Conservation (phyloP, 2,888 invertebrate species). For the Azorinus chamasolen region DNA sequence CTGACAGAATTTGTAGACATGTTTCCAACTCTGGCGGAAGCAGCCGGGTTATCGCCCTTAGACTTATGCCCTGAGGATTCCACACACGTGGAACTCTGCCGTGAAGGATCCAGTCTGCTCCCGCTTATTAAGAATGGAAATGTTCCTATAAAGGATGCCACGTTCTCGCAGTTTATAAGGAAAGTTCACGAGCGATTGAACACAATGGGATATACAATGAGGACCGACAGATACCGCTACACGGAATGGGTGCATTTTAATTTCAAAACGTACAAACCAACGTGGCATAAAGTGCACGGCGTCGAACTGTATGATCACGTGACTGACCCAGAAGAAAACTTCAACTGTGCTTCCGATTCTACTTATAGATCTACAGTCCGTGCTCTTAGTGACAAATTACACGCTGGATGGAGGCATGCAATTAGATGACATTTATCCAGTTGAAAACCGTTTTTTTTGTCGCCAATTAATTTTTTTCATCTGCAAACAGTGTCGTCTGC, state of each 20-base stretch:
- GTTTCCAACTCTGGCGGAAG: conserved; percentile 75
- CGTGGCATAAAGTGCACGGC: conserved; percentile 45
- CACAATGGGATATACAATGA: conserved; percentile 34
- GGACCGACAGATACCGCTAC: conserved; percentile 64
- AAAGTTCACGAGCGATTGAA: background rate
- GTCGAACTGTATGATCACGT: conserved; percentile 63
- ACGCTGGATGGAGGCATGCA: conserved; percentile 67
- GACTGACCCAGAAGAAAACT: conserved; percentile 62
- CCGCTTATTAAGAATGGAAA: conserved; percentile 58
- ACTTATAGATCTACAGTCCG: conserved; percentile 78
- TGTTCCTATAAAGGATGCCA: conserved; percentile 44
- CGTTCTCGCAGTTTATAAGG: conserved; percentile 71
- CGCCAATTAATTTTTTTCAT: no score
- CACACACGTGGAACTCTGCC: conserved; percentile 53
- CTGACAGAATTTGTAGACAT: conserved; percentile 75
- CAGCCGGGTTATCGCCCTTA: conserved; percentile 63
- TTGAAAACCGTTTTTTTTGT: no score
- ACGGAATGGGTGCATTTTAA: conserved; percentile 72
- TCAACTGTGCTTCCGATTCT: conserved; percentile 54
- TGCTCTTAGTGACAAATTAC: conserved; percentile 62
- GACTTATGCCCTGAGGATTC: conserved; percentile 67
- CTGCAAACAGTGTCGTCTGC: no score
- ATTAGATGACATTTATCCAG: no score
- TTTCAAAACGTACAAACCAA: conserved; percentile 43
- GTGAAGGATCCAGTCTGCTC: conserved; percentile 70